Base-by-base conservation (phyloP, 1,140 invertebrate species). In the Nilaparvata lugens region DNA sequence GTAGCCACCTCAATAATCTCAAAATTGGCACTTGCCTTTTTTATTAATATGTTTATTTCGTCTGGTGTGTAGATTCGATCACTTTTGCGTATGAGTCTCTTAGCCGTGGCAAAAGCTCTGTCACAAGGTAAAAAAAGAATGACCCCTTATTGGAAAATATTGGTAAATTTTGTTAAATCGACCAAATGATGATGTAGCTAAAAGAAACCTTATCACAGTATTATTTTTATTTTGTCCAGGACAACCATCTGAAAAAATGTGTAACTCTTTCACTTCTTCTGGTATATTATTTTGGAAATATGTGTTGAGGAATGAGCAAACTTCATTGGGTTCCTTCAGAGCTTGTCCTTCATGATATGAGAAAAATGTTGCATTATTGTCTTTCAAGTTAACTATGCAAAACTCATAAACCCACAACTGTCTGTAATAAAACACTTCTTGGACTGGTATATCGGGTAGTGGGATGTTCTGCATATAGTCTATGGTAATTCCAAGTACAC, bases 401-500 rank as follows among this genome's bases (percentile, higher is more conserved):
- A 67, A 67, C 38, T 55, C 58, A 52, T 69, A 62, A 14, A 66
- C 58, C 40, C 57, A 65, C 19, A 68, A 56, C 56, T 66, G 64
- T 16, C 65, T 21, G 9, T 61, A 60, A 52, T 69, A 68, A 63
- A 69, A 68, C 3, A 67, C 53, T 53, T 66, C 64, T 51, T 67
- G 62, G 1, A 68, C 64, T 19, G 62, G 64, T 16, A 66, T 59
- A 53, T 60, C 56, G n/a, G 64, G 66, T 9, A 69, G 42, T 16
- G 65, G 63, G 19, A 68, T n/a, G 43, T 67, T 67, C 56, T 64
- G 62, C 66, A 69, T 70, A 51, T 59, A 70, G 59, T 69, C 62
- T 25, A 60, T 54, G 21, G 24, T 25, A 18, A 62, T 42, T 57
- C 51, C 59, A 14, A 66, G 21, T 35, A 56, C 59, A 25, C 56